Evolutionary conservation across 2,113 vertebrate genomes (phyloP), one percentile per base, ranked within the genome.

Genomic region (Carlito syrichta): DNA sequence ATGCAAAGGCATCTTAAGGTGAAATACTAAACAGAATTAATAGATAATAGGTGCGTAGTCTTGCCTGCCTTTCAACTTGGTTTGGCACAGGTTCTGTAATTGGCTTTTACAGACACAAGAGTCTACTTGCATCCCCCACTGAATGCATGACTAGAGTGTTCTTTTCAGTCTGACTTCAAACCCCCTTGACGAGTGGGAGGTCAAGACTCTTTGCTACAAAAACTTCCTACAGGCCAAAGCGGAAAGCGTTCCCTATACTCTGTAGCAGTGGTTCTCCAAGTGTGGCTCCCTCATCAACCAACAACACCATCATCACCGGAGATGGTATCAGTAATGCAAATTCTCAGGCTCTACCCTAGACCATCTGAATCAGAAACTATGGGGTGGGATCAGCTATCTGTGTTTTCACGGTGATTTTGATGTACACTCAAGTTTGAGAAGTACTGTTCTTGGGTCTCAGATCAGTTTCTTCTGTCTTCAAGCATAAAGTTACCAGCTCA

Each of bases 21-120:
- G 35, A 91, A 94, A 85, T 85, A 54, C 23, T 76, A 84, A 89
- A 84, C 23, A 96, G 27, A 94, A 88, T 62, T 74, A 74, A 62
- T 76, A 45, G 25, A 2, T 68, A 88, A 88, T 20, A 88, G 38
- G 45, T 82, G 25, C 22, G 10, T 52, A 58, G 30, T 66, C 5
- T 86, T 16, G 90, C 8, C 25, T 5, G 9, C 52, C 40, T 74
- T 74, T 91, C 25, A 62, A 71, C 43, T 60, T 68, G 30, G 6
- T 52, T 54, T 79, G 76, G 19, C 38, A 16, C n/a, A 27, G 20
- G 19, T 17, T 90, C 7, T n/a, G n/a, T n/a, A n/a, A n/a, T n/a
- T n/a, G n/a, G n/a, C n/a, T n/a, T n/a, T n/a, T n/a, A n/a, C n/a
- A n/a, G n/a, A n/a, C n/a, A n/a, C n/a, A n/a, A n/a, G n/a, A n/a